phyloP scores from a whole-genome alignment of 2,113 vertebrate species.

The Proterorhinus semilunaris region DNA sequence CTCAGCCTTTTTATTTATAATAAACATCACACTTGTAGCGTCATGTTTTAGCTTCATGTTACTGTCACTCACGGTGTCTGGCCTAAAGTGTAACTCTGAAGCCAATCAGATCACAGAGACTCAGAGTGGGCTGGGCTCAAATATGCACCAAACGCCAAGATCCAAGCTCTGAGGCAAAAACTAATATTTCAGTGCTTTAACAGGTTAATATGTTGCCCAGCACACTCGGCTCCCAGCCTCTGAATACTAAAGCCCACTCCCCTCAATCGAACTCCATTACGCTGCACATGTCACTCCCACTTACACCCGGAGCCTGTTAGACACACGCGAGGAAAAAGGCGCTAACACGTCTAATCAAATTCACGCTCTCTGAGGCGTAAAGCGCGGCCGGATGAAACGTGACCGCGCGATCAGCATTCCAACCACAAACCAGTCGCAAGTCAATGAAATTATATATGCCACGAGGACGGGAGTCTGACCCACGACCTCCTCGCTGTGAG shows the following conservation, averaged over 20 bases:
- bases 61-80: no score
- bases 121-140: no score
- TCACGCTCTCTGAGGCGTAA: background rate
- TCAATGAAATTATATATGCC: background rate
- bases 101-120: no score
- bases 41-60: no score
- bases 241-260: background rate
- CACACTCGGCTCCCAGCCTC: background rate
- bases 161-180: no score
- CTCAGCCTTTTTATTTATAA: no score
- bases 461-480: background rate
- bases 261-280: background rate
- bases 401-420: background rate
- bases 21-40: no score
- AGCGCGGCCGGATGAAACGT: background rate
- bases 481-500: no score
- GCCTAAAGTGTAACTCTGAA: no score
- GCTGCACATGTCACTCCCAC: background rate
- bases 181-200: no score
- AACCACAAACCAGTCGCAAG: background rate
- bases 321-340: background rate
- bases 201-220: background rate
- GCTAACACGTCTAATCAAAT: conserved; percentile 4
- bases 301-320: background rate
- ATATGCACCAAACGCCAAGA: no score